phyloP scores from a whole-genome alignment of 2,797 vertebrate genomes.

The Pangasius macronema region DNA sequence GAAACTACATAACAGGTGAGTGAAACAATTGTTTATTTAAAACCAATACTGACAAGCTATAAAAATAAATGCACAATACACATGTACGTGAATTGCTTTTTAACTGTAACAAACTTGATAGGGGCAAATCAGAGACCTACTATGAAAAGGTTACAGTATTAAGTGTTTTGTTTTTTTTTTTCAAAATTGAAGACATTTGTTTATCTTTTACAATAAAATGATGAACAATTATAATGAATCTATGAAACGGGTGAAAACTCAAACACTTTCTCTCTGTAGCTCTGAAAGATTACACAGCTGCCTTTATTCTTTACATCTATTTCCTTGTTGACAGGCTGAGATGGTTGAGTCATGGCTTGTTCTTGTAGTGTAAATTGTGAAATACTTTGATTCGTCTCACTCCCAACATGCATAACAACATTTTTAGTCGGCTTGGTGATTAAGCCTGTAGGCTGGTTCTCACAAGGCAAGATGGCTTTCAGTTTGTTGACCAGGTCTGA shows the following conservation, averaged over 20 bases:
- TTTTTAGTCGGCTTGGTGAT: background rate
- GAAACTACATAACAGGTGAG: background rate
- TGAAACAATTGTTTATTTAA: background rate
- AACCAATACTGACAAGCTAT: background rate
- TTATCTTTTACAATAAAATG: background rate
- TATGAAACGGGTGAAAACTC: slow-evolving; percentile 18
- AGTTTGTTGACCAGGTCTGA: slow-evolving; percentile 66
- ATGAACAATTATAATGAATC: background rate
- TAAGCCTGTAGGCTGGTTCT: slow-evolving; percentile 47
- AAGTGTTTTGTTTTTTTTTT: background rate
- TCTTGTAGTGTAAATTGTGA: slow-evolving; percentile 3
- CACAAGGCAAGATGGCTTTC: slow-evolving; percentile 68
- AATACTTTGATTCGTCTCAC: background rate
- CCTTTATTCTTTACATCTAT: slow-evolving; percentile 29
- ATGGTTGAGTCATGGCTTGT: background rate
- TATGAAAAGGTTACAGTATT: background rate
- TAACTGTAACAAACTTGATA: background rate
- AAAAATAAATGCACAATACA: slow-evolving; percentile 1
- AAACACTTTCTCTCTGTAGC: slow-evolving; percentile 35
- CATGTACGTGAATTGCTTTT: background rate
- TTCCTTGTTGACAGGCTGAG: background rate
- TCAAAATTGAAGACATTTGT: too few species aligned
- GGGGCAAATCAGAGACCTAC: background rate
- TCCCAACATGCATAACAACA: background rate
- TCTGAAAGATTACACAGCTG: slow-evolving; percentile 19